Conservation (phyloP, 2,113 vertebrate genomes). For the Acanthisitta chloris region DNA sequence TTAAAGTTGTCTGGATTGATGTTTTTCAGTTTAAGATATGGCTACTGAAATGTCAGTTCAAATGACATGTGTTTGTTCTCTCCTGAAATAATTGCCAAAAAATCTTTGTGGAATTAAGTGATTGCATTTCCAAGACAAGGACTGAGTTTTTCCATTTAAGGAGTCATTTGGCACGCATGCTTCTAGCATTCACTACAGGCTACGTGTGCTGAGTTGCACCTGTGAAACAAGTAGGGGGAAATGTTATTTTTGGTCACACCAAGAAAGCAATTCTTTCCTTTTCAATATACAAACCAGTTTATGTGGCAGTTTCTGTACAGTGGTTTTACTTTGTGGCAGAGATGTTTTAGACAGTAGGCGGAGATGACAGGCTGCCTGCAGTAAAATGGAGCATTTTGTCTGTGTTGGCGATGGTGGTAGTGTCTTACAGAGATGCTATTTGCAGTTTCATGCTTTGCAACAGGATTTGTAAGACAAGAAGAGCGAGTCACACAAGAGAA, state of each 20-base stretch:
- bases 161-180: neutral
- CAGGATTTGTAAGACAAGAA: neutral
- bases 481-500: neutral
- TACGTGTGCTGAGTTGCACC: neutral
- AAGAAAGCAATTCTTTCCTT: neutral
- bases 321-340: neutral
- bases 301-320: neutral
- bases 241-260: neutral
- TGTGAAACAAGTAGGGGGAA: neutral
- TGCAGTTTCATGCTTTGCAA: neutral
- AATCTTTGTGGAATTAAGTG: neutral
- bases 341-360: neutral
- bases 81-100: neutral
- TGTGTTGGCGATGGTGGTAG: rapidly evolving
- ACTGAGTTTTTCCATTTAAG: neutral
- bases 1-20: neutral
- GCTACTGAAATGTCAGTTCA: neutral
- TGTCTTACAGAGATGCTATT: neutral
- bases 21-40: neutral
- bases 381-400: neutral
- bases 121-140: neutral
- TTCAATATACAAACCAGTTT: neutral
- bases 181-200: neutral
- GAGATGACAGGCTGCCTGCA: neutral
- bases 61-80: neutral